Conservation (phyloP, 2,797 vertebrate species). For the Pseudochromis fuscus region DNA sequence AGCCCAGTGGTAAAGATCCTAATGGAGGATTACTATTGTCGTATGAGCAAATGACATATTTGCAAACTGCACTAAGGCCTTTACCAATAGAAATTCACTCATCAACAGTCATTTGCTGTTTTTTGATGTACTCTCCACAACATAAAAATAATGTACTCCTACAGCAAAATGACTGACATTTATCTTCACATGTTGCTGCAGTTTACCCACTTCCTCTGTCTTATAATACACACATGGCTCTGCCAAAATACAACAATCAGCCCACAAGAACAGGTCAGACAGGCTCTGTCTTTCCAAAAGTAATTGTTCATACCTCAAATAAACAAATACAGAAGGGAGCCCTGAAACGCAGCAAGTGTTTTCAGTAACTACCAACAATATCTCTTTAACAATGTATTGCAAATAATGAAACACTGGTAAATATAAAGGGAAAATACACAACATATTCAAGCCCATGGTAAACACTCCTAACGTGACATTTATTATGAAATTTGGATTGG, state of each 20-base stretch:
- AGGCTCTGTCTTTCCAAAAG: slow-evolving; percentile 3
- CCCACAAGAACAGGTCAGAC: slow-evolving; percentile 59
- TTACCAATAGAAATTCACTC: no score
- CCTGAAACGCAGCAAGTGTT: background rate
- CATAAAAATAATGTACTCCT: no score
- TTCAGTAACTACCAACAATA: background rate
- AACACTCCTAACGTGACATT: background rate
- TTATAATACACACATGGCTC: background rate
- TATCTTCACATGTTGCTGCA: background rate
- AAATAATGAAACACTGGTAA: background rate
- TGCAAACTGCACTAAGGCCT: background rate
- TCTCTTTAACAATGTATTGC: background rate
- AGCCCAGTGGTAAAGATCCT: background rate
- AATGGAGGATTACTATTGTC: background rate
- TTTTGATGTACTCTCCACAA: no score
- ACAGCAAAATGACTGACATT: background rate
- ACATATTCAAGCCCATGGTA: no score
- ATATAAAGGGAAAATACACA: background rate
- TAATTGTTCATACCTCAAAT: background rate
- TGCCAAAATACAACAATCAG: background rate
- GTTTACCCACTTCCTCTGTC: background rate
- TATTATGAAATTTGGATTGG: background rate
- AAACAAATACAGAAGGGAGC: background rate
- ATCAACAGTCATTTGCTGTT: no score
- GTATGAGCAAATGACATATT: no score